These are phyloP conservation scores for Oreochromis spilurus DNA, from an alignment of 2,113 vertebrate species.

Conservation along the genomic window DNA sequence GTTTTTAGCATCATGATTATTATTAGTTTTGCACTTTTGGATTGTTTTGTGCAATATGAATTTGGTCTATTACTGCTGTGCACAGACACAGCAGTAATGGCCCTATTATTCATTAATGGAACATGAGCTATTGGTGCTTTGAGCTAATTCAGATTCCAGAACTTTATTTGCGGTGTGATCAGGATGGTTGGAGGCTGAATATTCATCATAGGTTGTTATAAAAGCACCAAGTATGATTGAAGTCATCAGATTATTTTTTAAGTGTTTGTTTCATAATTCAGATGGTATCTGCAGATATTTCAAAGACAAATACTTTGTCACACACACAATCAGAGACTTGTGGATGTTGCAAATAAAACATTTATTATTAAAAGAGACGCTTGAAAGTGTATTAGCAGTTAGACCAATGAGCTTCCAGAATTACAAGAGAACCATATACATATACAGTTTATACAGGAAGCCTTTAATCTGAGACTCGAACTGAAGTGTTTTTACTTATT, in stretches of 20 bases:
- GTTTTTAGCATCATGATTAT: background rate
- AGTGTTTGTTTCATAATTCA: background rate
- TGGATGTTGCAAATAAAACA: conserved; percentile 17
- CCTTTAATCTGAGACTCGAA: background rate
- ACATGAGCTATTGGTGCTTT: background rate
- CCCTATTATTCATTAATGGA: background rate
- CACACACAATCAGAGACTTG: background rate
- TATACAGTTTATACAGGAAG: background rate
- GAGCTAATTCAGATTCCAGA: fast-evolving
- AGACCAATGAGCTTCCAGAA: conserved; percentile 13
- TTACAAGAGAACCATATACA: background rate
- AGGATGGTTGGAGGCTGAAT: background rate
- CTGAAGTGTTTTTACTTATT: background rate
- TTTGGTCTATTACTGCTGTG: background rate
- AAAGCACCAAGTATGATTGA: background rate
- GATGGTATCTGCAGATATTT: background rate
- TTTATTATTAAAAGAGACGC: conserved; percentile 60
- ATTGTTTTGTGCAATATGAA: background rate
- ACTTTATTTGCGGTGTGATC: background rate
- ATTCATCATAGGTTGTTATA: background rate
- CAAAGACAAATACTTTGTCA: background rate
- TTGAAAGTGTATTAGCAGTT: conserved; percentile 44
- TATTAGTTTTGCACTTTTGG: background rate
- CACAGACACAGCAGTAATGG: background rate
- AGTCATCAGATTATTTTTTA: background rate